Base-by-base conservation (phyloP, 2,797 vertebrate genomes). In the Takifugu rubripes region DNA sequence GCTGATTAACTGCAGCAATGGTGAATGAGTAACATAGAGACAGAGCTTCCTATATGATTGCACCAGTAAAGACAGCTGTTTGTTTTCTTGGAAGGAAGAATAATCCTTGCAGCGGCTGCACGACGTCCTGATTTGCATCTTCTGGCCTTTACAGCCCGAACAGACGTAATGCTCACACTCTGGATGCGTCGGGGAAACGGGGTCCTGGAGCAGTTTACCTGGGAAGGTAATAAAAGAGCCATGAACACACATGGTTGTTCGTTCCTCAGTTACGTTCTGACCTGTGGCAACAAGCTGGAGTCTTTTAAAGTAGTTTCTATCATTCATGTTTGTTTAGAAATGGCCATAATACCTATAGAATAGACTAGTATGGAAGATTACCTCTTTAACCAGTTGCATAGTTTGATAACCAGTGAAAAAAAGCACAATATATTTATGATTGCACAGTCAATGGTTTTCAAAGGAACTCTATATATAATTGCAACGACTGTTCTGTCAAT, bases 101-200 rank as follows among this genome's bases (percentile, higher is more conserved):
- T 94, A 95, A 93, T 99, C 96, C 83, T 95, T 97, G 85, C 96
- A 98, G 91, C 96, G 96, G 87, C 91, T 93, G 89, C 96, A 98
- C 0, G 94, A 91, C 0, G 92, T 92, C 82, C 95, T 95, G 87
- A 96, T 89, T 89, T 93, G 91, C 95, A 96, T 95, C 90, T 95
- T 97, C 88, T 96, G 93, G 74, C 96, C 96, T 91, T 96, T 96
- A 73, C 96, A 99, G 52, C 84, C 89, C 84, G 93, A 91, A 91
- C 96, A 99, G 73, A 98, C 94, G 79, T 93, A 96, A 86, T 99
- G 96, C 85, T 96, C 94, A 85, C 96, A 99, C 43, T 94, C 93
- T 56, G 94, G 93, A 70, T 94, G 93, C 74, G 91, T 91, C 12
- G 95, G 94, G 82, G 95, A 95, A 61, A 97, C 92, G 17, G 96